Percentiles rank a stretch among this genome's conserved stretches.
Evolutionary conservation across 2,113 vertebrate genomes (phyloP).

Genomic region (Pyrgilauda ruficollis): DNA sequence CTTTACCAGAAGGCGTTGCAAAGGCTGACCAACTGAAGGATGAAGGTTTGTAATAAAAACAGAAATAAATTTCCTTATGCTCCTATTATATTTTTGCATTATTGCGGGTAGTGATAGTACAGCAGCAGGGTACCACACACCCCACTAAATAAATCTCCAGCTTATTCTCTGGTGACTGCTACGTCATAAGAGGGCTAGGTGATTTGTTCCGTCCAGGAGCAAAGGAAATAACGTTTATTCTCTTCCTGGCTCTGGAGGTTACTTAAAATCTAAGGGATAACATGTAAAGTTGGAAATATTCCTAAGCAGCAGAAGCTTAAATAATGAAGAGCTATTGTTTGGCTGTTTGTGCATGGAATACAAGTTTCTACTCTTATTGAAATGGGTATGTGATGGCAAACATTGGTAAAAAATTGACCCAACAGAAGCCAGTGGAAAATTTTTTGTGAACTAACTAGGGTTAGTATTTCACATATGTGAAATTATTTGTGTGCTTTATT

Average conservation of each 20-base stretch:
- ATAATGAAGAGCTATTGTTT: background rate
- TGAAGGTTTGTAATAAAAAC: constrained; percentile 80
- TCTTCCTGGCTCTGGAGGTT: background rate
- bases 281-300: background rate
- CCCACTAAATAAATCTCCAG: background rate
- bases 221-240: background rate
- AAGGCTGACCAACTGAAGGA: constrained; percentile 95
- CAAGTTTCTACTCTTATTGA: background rate
- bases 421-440: background rate
- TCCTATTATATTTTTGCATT: background rate
- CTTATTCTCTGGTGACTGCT: background rate
- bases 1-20: constrained; percentile 82
- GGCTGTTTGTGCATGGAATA: background rate
- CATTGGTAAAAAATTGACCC: background rate
- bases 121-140: background rate
- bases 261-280: background rate
- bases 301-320: background rate
- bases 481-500: background rate
- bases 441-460: background rate
- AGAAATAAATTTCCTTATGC: background rate
- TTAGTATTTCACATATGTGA: background rate
- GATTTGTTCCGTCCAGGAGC: background rate
- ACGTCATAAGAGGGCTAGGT: background rate
- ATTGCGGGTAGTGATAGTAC: background rate
- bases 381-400: background rate